Conservation (phyloP, 2,888 invertebrate genomes). For the Adelphocoris suturalis region DNA sequence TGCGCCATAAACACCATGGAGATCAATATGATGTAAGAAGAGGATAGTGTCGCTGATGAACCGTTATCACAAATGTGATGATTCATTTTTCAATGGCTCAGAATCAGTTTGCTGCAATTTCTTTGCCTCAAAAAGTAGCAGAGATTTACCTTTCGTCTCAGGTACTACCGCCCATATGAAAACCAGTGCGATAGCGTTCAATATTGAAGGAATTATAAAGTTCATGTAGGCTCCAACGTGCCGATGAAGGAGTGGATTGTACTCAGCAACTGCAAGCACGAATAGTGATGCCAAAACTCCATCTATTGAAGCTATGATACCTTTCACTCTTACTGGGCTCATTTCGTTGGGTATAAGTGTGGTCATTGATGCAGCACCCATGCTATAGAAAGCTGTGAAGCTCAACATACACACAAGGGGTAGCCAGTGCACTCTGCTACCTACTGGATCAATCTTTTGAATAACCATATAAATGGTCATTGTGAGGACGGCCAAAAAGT, state of each 20-base stretch:
- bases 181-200: not conserved
- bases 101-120: not conserved
- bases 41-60: too few species aligned
- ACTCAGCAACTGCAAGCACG: not conserved
- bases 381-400: not conserved
- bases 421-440: not conserved
- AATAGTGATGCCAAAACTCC: conserved; percentile 1
- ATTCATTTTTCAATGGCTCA: conserved; percentile 17
- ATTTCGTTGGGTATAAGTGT: conserved; percentile 47
- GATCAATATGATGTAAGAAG: too few species aligned
- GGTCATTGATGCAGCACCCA: not conserved
- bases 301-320: conserved; percentile 3
- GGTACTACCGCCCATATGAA: conserved; percentile 37
- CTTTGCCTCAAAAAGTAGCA: not conserved
- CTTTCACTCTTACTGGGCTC: conserved; percentile 42
- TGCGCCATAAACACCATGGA: too few species aligned
- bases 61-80: not conserved
- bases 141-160: conserved; percentile 39
- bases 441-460: not conserved
- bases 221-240: conserved; percentile 21
- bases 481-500: not conserved
- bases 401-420: conserved; percentile 15
- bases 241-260: not conserved
- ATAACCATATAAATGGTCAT: not conserved
- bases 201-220: not conserved